A percentile compares a stretch with the other conserved stretches of the same genome.
Evolutionary conservation across 2,888 invertebrate species (phyloP).

Genomic region (Cephus sareptanus): DNA sequence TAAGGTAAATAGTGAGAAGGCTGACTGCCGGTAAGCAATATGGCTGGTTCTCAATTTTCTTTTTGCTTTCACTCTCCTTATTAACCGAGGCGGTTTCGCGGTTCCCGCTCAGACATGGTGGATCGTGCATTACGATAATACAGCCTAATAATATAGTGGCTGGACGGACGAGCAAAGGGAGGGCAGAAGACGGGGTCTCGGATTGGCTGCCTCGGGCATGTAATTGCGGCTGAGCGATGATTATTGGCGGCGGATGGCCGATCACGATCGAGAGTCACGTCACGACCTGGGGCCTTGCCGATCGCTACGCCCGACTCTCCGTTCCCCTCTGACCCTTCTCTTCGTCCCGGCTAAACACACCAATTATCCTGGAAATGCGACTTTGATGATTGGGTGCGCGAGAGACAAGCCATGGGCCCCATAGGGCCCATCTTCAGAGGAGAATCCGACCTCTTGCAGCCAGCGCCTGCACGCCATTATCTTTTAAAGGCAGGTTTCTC

Average conservation of each 20-base stretch:
- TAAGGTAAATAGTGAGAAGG: background rate
- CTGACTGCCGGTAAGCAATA: background rate
- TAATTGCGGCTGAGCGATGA: conserved; percentile 60
- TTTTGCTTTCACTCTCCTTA: background rate
- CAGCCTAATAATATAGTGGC: conserved; percentile 61
- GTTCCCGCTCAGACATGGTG: conserved; percentile 34
- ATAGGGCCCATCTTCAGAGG: background rate
- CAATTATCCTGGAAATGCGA: conserved; percentile 63
- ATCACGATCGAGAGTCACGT: conserved; percentile 50
- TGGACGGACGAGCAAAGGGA: conserved; percentile 30
- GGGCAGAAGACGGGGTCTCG: conserved; percentile 19
- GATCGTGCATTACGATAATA: conserved; percentile 61
- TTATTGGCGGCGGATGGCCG: conserved; percentile 53
- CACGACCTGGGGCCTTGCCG: conserved; percentile 31
- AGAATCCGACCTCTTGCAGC: conserved; percentile 10
- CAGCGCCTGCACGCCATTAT: conserved; percentile 14
- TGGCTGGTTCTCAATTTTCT: background rate
- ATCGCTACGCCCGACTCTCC: conserved; percentile 22
- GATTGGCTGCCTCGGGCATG: conserved; percentile 54
- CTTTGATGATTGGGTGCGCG: conserved; percentile 62
- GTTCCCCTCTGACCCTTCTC: conserved; percentile 16
- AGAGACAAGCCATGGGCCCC: conserved; percentile 12
- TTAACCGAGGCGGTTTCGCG: background rate
- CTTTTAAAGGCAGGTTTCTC: conserved; percentile 5
- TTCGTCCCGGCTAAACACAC: conserved; percentile 51